Percentiles rank a stretch among this genome's conserved stretches.
Conservation (phyloP, 2,797 vertebrate species). For the Anguilla anguilla region DNA sequence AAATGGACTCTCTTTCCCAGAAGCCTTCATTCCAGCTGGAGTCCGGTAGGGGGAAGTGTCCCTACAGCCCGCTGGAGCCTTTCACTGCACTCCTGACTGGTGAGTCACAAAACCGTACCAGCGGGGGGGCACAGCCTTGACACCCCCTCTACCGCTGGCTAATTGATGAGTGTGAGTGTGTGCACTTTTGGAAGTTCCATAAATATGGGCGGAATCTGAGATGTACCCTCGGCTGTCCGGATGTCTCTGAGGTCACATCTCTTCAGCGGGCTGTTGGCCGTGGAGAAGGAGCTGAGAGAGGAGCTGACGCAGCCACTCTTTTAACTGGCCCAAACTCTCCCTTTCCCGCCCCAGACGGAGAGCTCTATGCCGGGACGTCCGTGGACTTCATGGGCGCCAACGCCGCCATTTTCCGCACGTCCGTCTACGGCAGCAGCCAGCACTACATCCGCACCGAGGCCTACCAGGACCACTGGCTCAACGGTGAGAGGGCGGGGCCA, state of each 20-base stretch:
- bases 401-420: constrained; percentile 77
- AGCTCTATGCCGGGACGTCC: constrained; percentile 81
- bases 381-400: constrained; percentile 87
- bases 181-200: neutral
- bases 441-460: constrained; percentile 83
- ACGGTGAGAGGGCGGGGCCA: constrained; percentile 67
- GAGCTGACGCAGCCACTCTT: neutral
- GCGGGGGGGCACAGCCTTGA: neutral
- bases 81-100: constrained; percentile 76
- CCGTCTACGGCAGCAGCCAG: constrained; percentile 64
- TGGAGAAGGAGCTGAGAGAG: neutral
- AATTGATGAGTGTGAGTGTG: neutral
- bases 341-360: constrained; percentile 66
- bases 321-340: neutral
- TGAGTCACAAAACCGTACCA: constrained; percentile 42
- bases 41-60: constrained; percentile 83
- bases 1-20: constrained; percentile 50
- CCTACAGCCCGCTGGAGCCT: constrained; percentile 78
- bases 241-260: neutral
- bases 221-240: constrained; percentile 3
- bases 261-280: neutral
- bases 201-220: constrained; percentile 12
- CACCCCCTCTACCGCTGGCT: neutral
- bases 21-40: constrained; percentile 64
- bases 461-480: constrained; percentile 84